Evolutionary conservation across 1,140 invertebrate genomes (phyloP).

Genomic region (Hyposmocoma kahamanoa): DNA sequence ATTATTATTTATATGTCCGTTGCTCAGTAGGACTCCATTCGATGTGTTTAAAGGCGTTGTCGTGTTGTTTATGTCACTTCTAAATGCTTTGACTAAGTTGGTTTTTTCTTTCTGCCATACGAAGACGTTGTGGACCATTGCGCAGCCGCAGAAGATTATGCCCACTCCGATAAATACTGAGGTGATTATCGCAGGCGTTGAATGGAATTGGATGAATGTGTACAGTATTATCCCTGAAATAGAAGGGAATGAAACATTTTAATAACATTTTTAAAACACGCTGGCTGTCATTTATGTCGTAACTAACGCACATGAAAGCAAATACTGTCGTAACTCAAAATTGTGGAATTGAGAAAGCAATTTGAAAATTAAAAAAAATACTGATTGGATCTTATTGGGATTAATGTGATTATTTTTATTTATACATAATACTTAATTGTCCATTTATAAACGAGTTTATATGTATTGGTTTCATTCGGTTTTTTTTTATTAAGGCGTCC

Average conservation of each 20-base stretch:
- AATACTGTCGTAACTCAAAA: no score
- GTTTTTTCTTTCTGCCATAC: slow-evolving; percentile 93
- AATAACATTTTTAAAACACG: no score
- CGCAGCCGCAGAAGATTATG: slow-evolving; percentile 92
- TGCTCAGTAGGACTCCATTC: slow-evolving; percentile 57
- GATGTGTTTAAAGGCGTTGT: slow-evolving; percentile 38
- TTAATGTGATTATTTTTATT: no score
- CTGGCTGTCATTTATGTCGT: no score
- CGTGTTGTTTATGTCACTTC: slow-evolving; percentile 41
- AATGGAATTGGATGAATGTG: slow-evolving; percentile 94
- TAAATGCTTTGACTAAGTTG: slow-evolving; percentile 67
- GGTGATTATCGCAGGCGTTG: slow-evolving; percentile 91
- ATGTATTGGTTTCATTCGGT: no score
- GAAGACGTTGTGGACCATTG: slow-evolving; percentile 95
- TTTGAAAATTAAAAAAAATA: no score
- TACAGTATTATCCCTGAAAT: slow-evolving; percentile 91
- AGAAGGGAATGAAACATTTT: not conserved
- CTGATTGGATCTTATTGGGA: no score
- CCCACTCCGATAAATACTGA: slow-evolving; percentile 90
- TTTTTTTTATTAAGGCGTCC: no score
- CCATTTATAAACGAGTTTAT: no score
- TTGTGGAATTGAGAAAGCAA: no score
- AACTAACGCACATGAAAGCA: no score
- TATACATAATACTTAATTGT: no score
- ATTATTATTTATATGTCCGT: slow-evolving; percentile 64